Evolutionary conservation across 2,113 vertebrate species (phyloP), one percentile per base, ranked within the genome.

Genomic region (Porphyrio hochstetteri): DNA sequence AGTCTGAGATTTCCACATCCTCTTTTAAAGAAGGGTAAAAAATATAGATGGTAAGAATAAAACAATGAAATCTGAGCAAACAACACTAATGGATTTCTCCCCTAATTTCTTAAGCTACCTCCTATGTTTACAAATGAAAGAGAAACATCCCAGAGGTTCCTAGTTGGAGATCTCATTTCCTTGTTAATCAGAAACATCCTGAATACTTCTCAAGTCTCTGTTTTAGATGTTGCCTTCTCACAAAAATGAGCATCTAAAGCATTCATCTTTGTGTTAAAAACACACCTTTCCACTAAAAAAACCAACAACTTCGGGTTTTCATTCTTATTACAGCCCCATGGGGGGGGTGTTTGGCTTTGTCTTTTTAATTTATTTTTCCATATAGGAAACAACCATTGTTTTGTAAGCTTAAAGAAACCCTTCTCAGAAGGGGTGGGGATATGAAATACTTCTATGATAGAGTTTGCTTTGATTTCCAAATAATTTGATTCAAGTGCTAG

Each of bases 401-500:
- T 56, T 81, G 44, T 46, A 31, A 70, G 53, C 18, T 35, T 46
- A 50, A 42, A 88, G 36, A 72, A 95, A 52, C 12, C 3, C 16
- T 84, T 78, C 82, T 61, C 57, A 60, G 44, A 88, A 79, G 61
- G 29, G 31, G 53, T 65, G 28, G 35, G 85, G 24, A 70, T 35
- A 56, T 1, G 4, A 90, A 86, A 71, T 67, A 44, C 67, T 83
- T 88, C 81, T 91, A 57, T 79, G 52, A 53, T 42, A n/a, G 31
- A 53, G 20, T 80, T 86, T 80, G 36, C 82, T 91, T 95, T 93
- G 68, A 92, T 94, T 96, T 91, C 40, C 74, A 83, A 59, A 85
- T 7, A 80, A 75, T 68, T 65, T 55, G 8, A 61, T 87, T 86
- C 21, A 81, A 95, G 60, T 46, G 83, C 55, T 91, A 95, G 56